A percentile compares a stretch with the other conserved stretches of the same genome.
Conservation (phyloP, 2,888 invertebrate species). For the Drosophila algonquin region DNA sequence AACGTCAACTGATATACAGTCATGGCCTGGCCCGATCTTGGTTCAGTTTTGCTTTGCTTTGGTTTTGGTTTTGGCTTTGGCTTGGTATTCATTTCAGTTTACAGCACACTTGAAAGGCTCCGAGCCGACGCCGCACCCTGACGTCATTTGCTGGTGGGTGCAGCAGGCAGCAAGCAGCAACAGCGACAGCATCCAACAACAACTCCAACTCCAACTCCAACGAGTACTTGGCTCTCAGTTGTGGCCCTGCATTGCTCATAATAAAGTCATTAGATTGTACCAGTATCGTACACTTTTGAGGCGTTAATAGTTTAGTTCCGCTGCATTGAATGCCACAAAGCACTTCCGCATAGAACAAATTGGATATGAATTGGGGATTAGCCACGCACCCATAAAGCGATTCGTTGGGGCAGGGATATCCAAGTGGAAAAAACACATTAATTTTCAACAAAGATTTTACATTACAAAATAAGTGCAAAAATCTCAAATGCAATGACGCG, state of each 20-base stretch:
- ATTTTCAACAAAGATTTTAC: no score
- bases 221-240: conserved; percentile 30
- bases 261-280: conserved; percentile 77
- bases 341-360: conserved; percentile 65
- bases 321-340: conserved; percentile 58
- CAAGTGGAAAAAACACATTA: neutral
- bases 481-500: accelerated
- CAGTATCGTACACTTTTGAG: conserved; percentile 44
- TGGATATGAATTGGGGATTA: conserved; percentile 34
- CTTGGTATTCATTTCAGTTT: conserved; percentile 75
- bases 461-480: no score
- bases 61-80: conserved; percentile 8
- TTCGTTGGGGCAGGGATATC: neutral
- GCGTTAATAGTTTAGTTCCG: conserved; percentile 77
- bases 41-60: conserved; percentile 29
- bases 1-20: conserved; percentile 74
- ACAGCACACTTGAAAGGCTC: conserved; percentile 74
- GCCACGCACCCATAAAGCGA: conserved; percentile 30
- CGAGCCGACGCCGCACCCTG: conserved; percentile 72
- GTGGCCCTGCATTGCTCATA: conserved; percentile 73
- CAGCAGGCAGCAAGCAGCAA: conserved; percentile 54
- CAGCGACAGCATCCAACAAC: conserved; percentile 32
- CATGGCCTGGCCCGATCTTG: conserved; percentile 54
- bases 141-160: conserved; percentile 71
- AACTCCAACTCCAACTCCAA: conserved; percentile 40